Base-by-base conservation (phyloP, 2,888 invertebrate species). In the Mythimna impura region DNA sequence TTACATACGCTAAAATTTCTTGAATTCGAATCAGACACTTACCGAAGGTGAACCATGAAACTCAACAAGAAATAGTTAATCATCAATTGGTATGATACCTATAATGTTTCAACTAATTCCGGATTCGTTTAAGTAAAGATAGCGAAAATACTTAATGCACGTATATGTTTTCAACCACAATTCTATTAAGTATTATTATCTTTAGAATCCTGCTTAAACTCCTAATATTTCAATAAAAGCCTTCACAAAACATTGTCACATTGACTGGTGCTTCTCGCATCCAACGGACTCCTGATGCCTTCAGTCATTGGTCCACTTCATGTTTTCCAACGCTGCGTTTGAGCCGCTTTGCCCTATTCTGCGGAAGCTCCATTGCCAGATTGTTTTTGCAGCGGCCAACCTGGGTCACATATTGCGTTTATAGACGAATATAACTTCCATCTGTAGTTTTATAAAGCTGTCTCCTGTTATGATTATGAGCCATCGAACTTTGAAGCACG, bases 401-500 rank as follows among this genome's bases (percentile, higher is more conserved):
- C 12, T 47, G 36, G 36, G 47, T 47, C 47, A 20, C 6, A 20
- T 7, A 20, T 3, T 8, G 25, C 10, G 7, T 22, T 73, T 52
- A 78, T 3, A 76, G 14, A 30, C 81, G 81, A 50, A 71, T 30
- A 34, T 70, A 81, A 20, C 6, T n/a, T 10, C 81, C 81, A 50
- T 50, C 57, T 0, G 17, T 10, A 0, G 60, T 82, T 69, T 50
- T 34, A 54, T 55, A 12, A 3, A 82, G 47, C 2, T 6, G 30
- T 40, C 22, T 82, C 30, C 50, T 74, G 1, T 14, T 40, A 52
- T 82, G 82, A 3, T 20, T 25, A 34, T 83, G 83, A 20, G 47
- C 66, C 14, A 40, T 68, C 3, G 47, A 43, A 52, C 64, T 47
- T 2, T 71, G 34, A 34, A 66, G 6, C 10, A 79, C 40, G 0